A percentile compares a stretch with the other conserved stretches of the same genome.
phyloP scores from a whole-genome alignment of 2,888 invertebrate genomes.

The Andricus quercusramuli region DNA sequence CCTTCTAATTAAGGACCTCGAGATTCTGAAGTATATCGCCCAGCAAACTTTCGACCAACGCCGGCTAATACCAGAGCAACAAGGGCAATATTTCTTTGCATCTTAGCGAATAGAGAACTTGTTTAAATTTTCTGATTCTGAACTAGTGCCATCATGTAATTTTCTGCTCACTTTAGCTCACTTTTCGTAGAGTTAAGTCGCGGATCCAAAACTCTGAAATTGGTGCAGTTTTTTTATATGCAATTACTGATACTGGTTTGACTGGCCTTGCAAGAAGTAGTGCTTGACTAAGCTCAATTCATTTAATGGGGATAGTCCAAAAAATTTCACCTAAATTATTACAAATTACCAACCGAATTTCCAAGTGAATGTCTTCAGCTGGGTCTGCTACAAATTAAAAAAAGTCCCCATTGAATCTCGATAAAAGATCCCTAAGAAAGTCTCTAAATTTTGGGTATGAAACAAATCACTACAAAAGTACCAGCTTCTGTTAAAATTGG shows the following conservation, averaged over 20 bases:
- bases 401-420: no score
- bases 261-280: not conserved
- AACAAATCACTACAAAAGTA: no score
- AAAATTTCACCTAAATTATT: no score
- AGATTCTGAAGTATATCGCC: not conserved
- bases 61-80: not conserved
- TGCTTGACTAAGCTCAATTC: not conserved
- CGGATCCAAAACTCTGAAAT: not conserved
- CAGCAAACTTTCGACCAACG: not conserved
- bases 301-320: no score
- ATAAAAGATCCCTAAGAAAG: no score
- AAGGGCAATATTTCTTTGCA: not conserved
- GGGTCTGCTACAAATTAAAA: no score
- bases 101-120: not conserved
- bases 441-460: no score
- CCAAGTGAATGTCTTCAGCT: no score
- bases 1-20: constrained; percentile 1
- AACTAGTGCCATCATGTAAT: not conserved
- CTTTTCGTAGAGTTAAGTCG: not conserved
- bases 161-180: not conserved
- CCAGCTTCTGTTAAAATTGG: no score
- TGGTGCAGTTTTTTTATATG: not conserved
- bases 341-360: no score
- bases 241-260: no score
- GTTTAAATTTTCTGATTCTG: not conserved